Percentiles rank a stretch among this genome's conserved stretches.
Conservation (phyloP, 1,140 invertebrate species). For the Drosophila bocqueti region DNA sequence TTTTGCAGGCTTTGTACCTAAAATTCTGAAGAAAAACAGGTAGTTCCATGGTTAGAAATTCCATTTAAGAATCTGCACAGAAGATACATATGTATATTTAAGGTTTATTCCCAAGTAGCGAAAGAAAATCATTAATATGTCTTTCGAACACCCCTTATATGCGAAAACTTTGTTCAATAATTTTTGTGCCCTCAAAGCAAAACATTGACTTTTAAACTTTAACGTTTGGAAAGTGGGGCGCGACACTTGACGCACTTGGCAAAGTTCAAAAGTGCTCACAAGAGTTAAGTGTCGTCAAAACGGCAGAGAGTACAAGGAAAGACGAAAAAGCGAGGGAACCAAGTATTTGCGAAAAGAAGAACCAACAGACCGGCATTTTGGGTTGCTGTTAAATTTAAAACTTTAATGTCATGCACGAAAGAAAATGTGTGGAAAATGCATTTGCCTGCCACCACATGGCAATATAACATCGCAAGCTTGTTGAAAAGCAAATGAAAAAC, state of each 20-base stretch:
- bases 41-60: too few species aligned
- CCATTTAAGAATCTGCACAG: background rate
- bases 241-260: constrained; percentile 65
- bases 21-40: background rate
- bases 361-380: constrained; percentile 44
- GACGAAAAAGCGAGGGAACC: background rate
- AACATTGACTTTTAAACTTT: constrained; percentile 26
- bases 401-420: constrained; percentile 79
- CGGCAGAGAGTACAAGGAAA: constrained; percentile 9
- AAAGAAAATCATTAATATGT: too few species aligned
- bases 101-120: background rate
- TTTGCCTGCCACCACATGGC: constrained; percentile 41
- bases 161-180: background rate
- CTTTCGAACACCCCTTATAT: background rate
- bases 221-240: constrained; percentile 55
- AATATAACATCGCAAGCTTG: constrained; percentile 56
- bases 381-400: constrained; percentile 78
- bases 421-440: constrained; percentile 65
- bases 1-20: background rate
- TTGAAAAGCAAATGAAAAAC: constrained; percentile 38
- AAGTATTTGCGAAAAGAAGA: constrained; percentile 26
- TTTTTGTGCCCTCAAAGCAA: background rate
- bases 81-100: too few species aligned
- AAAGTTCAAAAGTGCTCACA: constrained; percentile 65
- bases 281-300: constrained; percentile 59